A percentile compares a stretch with the other conserved stretches of the same genome.
phyloP scores from a whole-genome alignment of 2,888 invertebrate genomes.

The Drosophila rubida region DNA sequence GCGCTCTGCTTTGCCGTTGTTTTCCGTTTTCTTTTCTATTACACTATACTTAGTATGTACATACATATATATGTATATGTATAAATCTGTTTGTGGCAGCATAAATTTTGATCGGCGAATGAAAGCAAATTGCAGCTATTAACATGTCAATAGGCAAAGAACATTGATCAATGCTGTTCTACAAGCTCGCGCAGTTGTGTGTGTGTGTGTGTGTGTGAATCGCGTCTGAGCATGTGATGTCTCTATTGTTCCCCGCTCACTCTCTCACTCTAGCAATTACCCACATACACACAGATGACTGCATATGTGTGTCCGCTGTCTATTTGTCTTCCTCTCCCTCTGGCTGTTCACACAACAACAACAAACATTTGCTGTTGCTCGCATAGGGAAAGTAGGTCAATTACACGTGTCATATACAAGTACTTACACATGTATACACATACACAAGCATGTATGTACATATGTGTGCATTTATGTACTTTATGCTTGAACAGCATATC shows the following conservation, averaged over 20 bases:
- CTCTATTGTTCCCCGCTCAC: slow-evolving; percentile 1
- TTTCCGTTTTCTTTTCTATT: slow-evolving; percentile 10
- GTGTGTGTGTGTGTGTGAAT: too few species aligned
- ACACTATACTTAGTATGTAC: background rate
- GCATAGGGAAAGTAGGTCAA: slow-evolving; percentile 83
- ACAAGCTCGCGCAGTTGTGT: slow-evolving; percentile 1
- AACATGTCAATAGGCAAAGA: slow-evolving; percentile 53
- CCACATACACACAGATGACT: slow-evolving; percentile 5
- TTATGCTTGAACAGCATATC: slow-evolving; percentile 54
- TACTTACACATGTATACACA: slow-evolving; percentile 28
- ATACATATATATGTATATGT: background rate
- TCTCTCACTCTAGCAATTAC: slow-evolving; percentile 1
- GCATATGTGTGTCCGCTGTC: background rate
- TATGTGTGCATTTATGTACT: slow-evolving; percentile 7
- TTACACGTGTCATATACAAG: slow-evolving; percentile 80
- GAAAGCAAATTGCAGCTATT: slow-evolving; percentile 57
- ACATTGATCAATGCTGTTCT: slow-evolving; percentile 47
- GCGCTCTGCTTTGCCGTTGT: background rate
- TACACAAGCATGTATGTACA: background rate
- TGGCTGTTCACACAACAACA: slow-evolving; percentile 7
- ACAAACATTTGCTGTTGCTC: slow-evolving; percentile 44
- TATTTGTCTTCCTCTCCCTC: slow-evolving; percentile 8
- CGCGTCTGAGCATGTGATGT: background rate
- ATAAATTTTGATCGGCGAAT: slow-evolving; percentile 43
- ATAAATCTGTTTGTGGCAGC: background rate